phyloP scores from a whole-genome alignment of 2,888 invertebrate genomes.

The Stramonita haemastoma region DNA sequence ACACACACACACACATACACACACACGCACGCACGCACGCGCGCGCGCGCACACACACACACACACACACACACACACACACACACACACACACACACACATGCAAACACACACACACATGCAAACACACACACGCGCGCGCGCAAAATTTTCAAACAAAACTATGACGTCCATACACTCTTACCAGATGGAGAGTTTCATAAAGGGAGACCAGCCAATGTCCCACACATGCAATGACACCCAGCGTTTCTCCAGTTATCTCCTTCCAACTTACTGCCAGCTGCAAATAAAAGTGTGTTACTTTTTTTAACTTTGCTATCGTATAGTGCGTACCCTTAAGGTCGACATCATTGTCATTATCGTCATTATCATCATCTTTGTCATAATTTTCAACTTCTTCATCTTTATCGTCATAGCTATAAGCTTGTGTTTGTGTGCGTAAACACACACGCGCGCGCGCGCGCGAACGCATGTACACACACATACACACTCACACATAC shows the following conservation, averaged over 20 bases:
- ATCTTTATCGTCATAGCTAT: background rate
- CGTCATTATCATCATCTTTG: background rate
- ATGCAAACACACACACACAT: background rate
- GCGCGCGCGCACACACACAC: background rate
- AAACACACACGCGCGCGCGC: background rate
- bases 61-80: slow-evolving; percentile 3
- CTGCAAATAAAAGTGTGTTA: background rate
- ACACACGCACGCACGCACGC: background rate
- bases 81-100: background rate
- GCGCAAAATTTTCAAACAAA: background rate
- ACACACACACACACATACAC: background rate
- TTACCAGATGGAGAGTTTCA: too few species aligned
- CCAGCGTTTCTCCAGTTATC: too few species aligned
- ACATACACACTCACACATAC: background rate
- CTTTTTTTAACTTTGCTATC: too few species aligned
- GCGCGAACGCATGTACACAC: background rate
- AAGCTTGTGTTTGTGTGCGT: background rate
- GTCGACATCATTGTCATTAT: background rate
- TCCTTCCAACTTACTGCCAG: background rate
- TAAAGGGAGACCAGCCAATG: too few species aligned
- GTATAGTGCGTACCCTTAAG: background rate
- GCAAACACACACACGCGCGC: background rate
- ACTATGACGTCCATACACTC: background rate
- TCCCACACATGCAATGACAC: too few species aligned
- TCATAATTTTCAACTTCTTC: background rate